A percentile compares a stretch with the other conserved stretches of the same genome.
Evolutionary conservation across 2,888 invertebrate species (phyloP).

Genomic region (Perizoma flavofasciatum): DNA sequence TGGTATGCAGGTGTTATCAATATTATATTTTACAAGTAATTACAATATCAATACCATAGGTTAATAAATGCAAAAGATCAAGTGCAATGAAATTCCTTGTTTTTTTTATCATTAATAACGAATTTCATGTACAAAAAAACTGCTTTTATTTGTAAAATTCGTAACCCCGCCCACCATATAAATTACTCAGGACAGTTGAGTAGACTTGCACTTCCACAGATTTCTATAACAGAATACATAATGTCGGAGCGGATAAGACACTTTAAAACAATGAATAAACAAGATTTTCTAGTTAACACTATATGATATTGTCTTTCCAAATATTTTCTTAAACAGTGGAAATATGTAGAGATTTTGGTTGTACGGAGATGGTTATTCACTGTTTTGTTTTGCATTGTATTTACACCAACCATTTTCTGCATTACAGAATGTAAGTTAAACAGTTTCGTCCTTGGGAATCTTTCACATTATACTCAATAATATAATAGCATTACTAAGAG

Average conservation of each 20-base stretch:
- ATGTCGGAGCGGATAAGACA: constrained; percentile 76
- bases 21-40: constrained; percentile 83
- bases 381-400: constrained; percentile 62
- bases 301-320: constrained; percentile 84
- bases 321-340: constrained; percentile 72
- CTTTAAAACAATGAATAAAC: constrained; percentile 81
- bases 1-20: constrained; percentile 80
- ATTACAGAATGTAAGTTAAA: constrained; percentile 61
- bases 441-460: constrained; percentile 71
- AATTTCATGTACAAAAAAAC: constrained; percentile 68
- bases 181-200: constrained; percentile 63
- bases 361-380: constrained; percentile 65
- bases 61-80: constrained; percentile 85
- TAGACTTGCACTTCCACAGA: constrained; percentile 68
- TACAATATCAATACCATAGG: constrained; percentile 83
- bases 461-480: constrained; percentile 79
- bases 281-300: constrained; percentile 83
- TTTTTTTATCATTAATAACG: constrained; percentile 66
- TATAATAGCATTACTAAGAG: constrained; percentile 77
- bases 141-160: constrained; percentile 62
- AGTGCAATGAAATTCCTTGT: constrained; percentile 80
- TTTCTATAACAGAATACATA: constrained; percentile 68
- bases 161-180: constrained; percentile 57
- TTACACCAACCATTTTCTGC: constrained; percentile 64
- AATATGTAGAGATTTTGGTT: constrained; percentile 61